Percentiles rank a stretch among this genome's conserved stretches.
Evolutionary conservation across 2,888 invertebrate species (phyloP).

Genomic region (Nomada lathburiana): DNA sequence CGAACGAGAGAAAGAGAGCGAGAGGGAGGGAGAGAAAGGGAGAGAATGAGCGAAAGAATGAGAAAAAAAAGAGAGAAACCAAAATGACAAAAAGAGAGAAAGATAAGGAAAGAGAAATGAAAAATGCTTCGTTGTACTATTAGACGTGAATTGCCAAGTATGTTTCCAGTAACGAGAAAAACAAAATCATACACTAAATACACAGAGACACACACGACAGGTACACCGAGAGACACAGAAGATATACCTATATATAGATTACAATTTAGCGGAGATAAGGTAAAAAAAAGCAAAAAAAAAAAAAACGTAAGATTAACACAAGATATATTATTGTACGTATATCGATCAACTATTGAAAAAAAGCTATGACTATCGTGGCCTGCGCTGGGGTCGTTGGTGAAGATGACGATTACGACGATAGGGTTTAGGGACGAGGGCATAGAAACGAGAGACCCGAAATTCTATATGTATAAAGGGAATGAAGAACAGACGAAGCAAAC

Average conservation of each 20-base stretch:
- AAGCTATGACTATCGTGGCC: slow-evolving; percentile 83
- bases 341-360: slow-evolving; percentile 76
- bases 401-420: slow-evolving; percentile 12
- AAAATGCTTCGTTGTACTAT: slow-evolving; percentile 83
- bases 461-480: slow-evolving; percentile 76
- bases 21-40: slow-evolving; percentile 31
- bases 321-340: slow-evolving; percentile 78
- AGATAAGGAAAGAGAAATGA: slow-evolving; percentile 66
- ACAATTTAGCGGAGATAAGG: slow-evolving; percentile 77
- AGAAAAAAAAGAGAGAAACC: slow-evolving; percentile 14
- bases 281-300: slow-evolving; percentile 43
- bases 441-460: slow-evolving; percentile 71
- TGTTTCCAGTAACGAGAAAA: slow-evolving; percentile 80
- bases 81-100: slow-evolving; percentile 55
- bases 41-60: slow-evolving; percentile 29
- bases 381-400: slow-evolving; percentile 70
- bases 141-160: slow-evolving; percentile 84
- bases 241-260: slow-evolving; percentile 73
- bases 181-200: slow-evolving; percentile 13
- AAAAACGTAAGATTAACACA: slow-evolving; percentile 69
- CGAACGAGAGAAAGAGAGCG: slow-evolving; percentile 10
- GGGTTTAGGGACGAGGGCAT: not conserved
- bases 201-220: slow-evolving; percentile 29
- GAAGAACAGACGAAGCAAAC: not conserved
- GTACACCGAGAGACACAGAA: slow-evolving; percentile 31